phyloP scores from a whole-genome alignment of 2,113 vertebrate species.

The Crotalus tigris region DNA sequence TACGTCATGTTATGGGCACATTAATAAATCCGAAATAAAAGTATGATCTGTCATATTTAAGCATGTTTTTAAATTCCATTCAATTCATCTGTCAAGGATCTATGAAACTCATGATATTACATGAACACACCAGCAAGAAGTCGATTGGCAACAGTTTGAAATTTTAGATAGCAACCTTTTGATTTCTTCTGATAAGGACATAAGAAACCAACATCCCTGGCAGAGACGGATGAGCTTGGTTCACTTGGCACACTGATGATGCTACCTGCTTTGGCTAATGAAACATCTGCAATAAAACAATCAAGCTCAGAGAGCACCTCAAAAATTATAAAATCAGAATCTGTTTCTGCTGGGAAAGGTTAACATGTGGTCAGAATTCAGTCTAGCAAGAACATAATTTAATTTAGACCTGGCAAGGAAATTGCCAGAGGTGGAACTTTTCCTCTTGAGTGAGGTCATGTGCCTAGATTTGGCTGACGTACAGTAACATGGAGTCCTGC shows the following conservation, averaged over 20 bases:
- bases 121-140: not conserved
- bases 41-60: not conserved
- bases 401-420: constrained; percentile 9
- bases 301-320: not conserved
- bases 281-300: not conserved
- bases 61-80: not conserved
- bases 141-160: not conserved
- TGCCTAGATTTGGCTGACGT: not conserved
- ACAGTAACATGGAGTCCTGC: constrained; percentile 42
- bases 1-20: not conserved
- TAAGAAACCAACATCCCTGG: not conserved
- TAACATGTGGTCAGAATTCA: constrained; percentile 41
- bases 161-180: not conserved
- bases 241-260: not conserved
- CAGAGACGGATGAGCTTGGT: not conserved
- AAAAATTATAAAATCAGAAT: constrained; percentile 33
- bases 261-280: not conserved
- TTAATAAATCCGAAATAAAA: not conserved
- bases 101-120: not conserved
- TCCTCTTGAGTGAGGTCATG: constrained; percentile 39
- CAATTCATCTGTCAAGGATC: not conserved
- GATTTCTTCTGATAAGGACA: not conserved
- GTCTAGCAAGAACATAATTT: constrained; percentile 31
- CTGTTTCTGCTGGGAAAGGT: constrained; percentile 17
- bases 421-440: constrained; percentile 34